Evolutionary conservation across 2,113 vertebrate genomes (phyloP).

Genomic region (Progne subis): DNA sequence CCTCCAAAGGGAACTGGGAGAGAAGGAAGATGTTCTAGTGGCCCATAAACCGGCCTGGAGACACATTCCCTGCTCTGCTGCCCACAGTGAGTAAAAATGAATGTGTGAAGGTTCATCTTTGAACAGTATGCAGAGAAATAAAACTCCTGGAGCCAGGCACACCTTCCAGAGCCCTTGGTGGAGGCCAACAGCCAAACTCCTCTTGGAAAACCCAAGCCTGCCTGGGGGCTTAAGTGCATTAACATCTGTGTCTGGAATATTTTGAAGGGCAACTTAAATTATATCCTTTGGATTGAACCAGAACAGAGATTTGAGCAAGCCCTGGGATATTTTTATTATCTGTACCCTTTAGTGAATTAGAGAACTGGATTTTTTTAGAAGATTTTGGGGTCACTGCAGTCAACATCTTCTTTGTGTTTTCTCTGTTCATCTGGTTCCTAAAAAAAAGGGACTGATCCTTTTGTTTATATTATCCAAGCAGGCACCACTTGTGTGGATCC

Average conservation of each 20-base stretch:
- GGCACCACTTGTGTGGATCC: rapidly evolving
- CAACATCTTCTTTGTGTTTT: background rate
- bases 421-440: background rate
- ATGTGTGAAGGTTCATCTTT: background rate
- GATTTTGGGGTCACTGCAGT: background rate
- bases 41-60: background rate
- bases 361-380: background rate
- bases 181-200: background rate
- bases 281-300: background rate
- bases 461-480: background rate
- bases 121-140: background rate
- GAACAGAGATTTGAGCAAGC: background rate
- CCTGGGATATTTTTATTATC: background rate
- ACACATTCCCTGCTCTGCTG: background rate
- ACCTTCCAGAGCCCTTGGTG: background rate
- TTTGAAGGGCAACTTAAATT: background rate
- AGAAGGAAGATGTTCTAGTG: background rate
- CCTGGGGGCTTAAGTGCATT: background rate
- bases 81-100: background rate
- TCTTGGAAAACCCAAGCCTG: background rate
- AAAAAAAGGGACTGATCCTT: background rate
- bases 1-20: background rate
- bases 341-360: background rate
- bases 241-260: background rate
- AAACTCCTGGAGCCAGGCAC: background rate